Conservation (phyloP, 2,888 invertebrate genomes). For the Calameuta pallipes region DNA sequence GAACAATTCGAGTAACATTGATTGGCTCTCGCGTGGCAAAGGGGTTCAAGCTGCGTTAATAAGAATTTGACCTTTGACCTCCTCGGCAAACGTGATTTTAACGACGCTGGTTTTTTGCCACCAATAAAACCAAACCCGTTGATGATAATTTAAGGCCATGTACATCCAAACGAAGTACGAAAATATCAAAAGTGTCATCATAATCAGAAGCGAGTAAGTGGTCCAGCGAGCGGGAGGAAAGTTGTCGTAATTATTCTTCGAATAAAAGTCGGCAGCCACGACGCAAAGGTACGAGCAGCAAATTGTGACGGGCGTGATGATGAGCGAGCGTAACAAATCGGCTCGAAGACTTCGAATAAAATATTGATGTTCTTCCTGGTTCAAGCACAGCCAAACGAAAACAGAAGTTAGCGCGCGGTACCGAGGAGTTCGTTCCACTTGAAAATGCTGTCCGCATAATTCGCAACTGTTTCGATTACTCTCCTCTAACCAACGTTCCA, state of each 20-base stretch:
- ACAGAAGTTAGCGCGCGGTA: constrained; percentile 71
- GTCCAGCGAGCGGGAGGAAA: constrained; percentile 68
- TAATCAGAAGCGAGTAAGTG: constrained; percentile 65
- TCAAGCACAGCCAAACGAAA: constrained; percentile 71
- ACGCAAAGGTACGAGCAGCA: constrained; percentile 68
- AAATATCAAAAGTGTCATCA: constrained; percentile 68
- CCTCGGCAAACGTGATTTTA: constrained; percentile 53
- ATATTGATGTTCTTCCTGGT: constrained; percentile 48
- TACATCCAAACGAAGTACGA: constrained; percentile 70
- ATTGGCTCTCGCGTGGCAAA: background rate
- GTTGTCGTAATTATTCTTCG: constrained; percentile 65
- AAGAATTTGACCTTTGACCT: background rate
- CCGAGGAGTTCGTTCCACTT: constrained; percentile 73
- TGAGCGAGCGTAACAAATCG: constrained; percentile 70
- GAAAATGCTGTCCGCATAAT: constrained; percentile 76
- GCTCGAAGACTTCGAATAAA: constrained; percentile 62
- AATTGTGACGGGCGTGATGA: constrained; percentile 72
- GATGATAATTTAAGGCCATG: constrained; percentile 67
- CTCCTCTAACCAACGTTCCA: constrained; percentile 82
- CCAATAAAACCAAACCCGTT: constrained; percentile 69
- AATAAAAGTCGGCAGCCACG: constrained; percentile 68
- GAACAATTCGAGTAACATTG: background rate
- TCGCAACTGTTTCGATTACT: constrained; percentile 79
- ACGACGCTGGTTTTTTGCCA: constrained; percentile 70
- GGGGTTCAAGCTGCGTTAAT: background rate